A percentile compares a stretch with the other conserved stretches of the same genome.
These are phyloP conservation scores for Drosophila multiciliata DNA, from an alignment of 2,888 invertebrate genomes.

Conservation along the genomic window DNA sequence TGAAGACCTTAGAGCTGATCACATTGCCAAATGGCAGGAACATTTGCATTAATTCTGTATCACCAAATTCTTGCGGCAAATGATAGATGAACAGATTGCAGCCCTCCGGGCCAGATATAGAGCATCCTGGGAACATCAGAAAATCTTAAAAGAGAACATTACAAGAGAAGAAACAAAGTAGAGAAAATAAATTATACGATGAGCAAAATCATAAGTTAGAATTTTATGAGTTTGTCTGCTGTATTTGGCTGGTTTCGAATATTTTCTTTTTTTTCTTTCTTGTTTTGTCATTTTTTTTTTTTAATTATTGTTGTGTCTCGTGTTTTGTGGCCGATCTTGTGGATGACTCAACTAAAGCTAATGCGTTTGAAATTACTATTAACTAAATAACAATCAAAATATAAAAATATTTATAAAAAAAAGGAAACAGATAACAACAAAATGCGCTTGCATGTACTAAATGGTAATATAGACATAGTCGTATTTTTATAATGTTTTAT, in stretches of 20 bases:
- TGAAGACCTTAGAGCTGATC: conserved; percentile 99
- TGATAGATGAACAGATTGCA: conserved; percentile 99
- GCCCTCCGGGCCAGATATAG: conserved; percentile 99
- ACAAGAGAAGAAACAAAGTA: conserved; percentile 75
- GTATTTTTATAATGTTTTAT: conserved; percentile 43
- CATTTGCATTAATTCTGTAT: conserved; percentile 99
- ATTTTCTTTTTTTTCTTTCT: not conserved
- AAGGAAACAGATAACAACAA: conserved; percentile 30
- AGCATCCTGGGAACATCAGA: conserved; percentile 93
- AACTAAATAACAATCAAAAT: conserved; percentile 39
- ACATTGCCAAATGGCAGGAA: conserved; percentile 99
- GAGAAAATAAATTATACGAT: conserved; percentile 74
- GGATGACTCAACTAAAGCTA: conserved; percentile 61
- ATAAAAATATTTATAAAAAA: conserved; percentile 13
- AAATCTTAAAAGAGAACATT: conserved; percentile 89
- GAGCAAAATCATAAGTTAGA: conserved; percentile 67
- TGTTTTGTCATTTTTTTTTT: not conserved
- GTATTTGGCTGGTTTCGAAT: conserved; percentile 29
- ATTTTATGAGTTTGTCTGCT: conserved; percentile 62
- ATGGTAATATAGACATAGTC: conserved; percentile 39
- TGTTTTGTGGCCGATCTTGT: conserved; percentile 65
- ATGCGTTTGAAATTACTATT: conserved; percentile 46
- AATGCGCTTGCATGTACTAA: conserved; percentile 47
- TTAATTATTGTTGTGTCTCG: conserved; percentile 36
- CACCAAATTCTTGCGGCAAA: conserved; percentile 99